phyloP scores from a whole-genome alignment of 1,140 invertebrate species.

The Orchestia grillus region DNA sequence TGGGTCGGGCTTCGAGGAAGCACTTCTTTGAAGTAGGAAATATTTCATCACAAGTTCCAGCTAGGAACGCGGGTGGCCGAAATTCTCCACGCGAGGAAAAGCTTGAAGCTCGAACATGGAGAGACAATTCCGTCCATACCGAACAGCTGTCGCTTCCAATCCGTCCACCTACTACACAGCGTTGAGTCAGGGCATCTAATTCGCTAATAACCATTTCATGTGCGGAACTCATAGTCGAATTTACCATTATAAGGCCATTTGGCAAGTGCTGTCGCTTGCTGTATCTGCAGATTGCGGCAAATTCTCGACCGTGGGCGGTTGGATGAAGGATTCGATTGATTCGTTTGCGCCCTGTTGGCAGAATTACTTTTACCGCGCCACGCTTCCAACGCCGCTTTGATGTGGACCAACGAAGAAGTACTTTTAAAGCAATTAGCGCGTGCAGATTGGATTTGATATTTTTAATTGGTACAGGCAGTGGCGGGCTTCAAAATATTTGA shows the following conservation, averaged over 20 bases:
- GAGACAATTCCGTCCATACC: not conserved
- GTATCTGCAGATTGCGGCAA: constrained; percentile 15
- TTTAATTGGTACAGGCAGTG: constrained; percentile 46
- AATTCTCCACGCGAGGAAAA: not conserved
- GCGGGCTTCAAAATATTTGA: constrained; percentile 39
- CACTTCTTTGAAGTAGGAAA: too few relatives aligned
- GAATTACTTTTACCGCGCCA: not conserved
- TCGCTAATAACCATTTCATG: not conserved
- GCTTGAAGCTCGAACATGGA: not conserved
- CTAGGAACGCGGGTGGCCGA: not conserved
- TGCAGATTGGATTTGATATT: constrained; percentile 51
- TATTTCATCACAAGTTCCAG: too few relatives aligned
- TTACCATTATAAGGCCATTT: constrained; percentile 28
- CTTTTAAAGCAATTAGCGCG: constrained; percentile 54
- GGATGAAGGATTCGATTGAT: not conserved
- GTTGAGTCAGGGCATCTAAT: not conserved
- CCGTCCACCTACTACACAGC: not conserved
- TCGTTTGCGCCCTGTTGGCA: not conserved
- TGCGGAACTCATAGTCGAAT: constrained; percentile 32
- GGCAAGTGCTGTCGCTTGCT: not conserved
- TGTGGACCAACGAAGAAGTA: constrained; percentile 47
- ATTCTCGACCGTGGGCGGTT: not conserved
- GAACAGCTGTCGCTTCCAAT: too few relatives aligned
- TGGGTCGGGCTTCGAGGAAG: too few relatives aligned
- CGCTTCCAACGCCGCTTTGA: not conserved